Evolutionary conservation across 2,797 vertebrate species (phyloP).

Genomic region (Pampus argenteus): DNA sequence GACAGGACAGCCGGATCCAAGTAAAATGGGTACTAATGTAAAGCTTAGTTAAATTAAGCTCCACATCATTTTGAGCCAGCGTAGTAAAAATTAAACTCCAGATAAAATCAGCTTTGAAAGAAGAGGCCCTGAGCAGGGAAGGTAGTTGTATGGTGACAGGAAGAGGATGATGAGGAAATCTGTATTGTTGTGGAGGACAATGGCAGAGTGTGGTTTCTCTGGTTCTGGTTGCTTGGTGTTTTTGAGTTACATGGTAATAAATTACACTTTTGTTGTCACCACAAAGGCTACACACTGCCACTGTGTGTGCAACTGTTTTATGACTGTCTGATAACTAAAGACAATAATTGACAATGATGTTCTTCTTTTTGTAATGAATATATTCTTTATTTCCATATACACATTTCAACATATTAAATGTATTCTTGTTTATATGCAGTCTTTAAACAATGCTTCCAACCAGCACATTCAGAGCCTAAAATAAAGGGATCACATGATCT

Average conservation of each 20-base stretch:
- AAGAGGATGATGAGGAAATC: constrained; percentile 68
- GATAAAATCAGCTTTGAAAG: not conserved
- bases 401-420: constrained; percentile 55
- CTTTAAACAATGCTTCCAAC: constrained; percentile 39
- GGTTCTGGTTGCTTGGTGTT: constrained; percentile 32
- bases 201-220: constrained; percentile 71
- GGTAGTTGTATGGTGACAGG: constrained; percentile 44
- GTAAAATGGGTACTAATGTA: not conserved
- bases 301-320: not conserved
- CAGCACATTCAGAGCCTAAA: constrained; percentile 52
- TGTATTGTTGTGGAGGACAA: constrained; percentile 49
- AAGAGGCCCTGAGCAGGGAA: constrained; percentile 7
- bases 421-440: constrained; percentile 38
- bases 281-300: not conserved
- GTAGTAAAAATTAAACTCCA: not conserved
- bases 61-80: not conserved
- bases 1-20: not conserved
- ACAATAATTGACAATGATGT: not conserved
- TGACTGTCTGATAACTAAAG: not conserved
- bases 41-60: not conserved
- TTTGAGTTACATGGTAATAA: constrained; percentile 55
- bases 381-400: constrained; percentile 74
- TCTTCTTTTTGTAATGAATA: constrained; percentile 46
- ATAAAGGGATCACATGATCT: constrained; percentile 30
- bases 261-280: constrained; percentile 49